A percentile compares a stretch with the other conserved stretches of the same genome.
phyloP scores from a whole-genome alignment of 2,797 vertebrate species.

The Sebastiscus albofasciatus region DNA sequence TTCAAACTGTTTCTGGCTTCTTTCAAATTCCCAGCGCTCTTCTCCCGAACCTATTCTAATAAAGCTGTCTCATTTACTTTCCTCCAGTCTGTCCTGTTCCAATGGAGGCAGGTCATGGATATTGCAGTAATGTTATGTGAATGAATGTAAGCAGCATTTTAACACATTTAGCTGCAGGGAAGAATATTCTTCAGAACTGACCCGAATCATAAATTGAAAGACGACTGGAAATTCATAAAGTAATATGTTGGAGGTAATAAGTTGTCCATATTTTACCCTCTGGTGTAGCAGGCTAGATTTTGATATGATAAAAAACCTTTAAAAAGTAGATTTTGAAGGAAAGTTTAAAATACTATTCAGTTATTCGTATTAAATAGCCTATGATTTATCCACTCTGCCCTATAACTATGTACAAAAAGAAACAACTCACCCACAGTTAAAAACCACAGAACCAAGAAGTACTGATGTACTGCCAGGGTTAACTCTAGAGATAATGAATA shows the following conservation, averaged over 20 bases:
- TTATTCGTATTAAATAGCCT: conserved; percentile 21
- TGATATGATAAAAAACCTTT: conserved; percentile 33
- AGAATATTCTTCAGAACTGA: conserved; percentile 32
- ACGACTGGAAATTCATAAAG: conserved; percentile 15
- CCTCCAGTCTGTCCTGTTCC: conserved; percentile 13
- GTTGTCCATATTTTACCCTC: conserved; percentile 35
- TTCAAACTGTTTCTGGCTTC: not conserved
- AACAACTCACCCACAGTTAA: conserved; percentile 6
- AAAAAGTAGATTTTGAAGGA: conserved; percentile 23
- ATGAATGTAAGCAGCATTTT: conserved; percentile 60
- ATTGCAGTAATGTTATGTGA: conserved; percentile 46
- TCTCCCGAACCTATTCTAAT: conserved; percentile 12
- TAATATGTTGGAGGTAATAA: conserved; percentile 39
- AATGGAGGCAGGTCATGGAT: conserved; percentile 41
- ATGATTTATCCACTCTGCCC: conserved; percentile 3
- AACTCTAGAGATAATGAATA: not conserved
- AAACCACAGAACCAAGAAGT: not conserved
- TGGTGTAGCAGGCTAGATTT: conserved; percentile 28
- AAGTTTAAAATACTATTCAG: conserved; percentile 1
- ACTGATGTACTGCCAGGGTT: not conserved
- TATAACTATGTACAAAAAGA: conserved; percentile 12
- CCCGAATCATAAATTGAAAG: conserved; percentile 45
- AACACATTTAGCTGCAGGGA: conserved; percentile 53
- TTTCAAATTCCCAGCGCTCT: conserved; percentile 2
- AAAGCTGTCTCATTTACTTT: conserved; percentile 25